phyloP scores from a whole-genome alignment of 2,113 vertebrate genomes.

The Lepidothrix coronata region DNA sequence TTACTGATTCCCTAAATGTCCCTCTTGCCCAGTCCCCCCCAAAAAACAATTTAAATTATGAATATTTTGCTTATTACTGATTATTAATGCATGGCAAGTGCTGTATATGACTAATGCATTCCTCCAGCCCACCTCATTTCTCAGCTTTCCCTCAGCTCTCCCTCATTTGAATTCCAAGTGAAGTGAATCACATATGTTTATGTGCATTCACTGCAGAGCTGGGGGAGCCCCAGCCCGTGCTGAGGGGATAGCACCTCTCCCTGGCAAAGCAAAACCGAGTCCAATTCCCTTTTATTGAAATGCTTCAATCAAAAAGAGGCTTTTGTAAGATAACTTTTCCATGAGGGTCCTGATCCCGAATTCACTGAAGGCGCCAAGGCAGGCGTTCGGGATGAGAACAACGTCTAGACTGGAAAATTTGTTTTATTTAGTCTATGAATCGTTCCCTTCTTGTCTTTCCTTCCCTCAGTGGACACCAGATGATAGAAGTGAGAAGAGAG shows the following conservation, averaged over 20 bases:
- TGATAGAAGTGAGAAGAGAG: background rate
- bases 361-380: background rate
- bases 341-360: background rate
- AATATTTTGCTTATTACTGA: constrained; percentile 47
- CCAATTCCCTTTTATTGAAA: background rate
- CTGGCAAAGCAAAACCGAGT: background rate
- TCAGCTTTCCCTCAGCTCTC: constrained; percentile 24
- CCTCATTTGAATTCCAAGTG: constrained; percentile 8
- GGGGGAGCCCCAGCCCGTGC: background rate
- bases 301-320: background rate
- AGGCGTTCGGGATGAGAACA: background rate
- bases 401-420: background rate
- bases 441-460: background rate
- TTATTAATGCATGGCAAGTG: constrained; percentile 50
- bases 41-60: constrained; percentile 19
- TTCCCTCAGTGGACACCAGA: background rate
- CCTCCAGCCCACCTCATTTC: constrained; percentile 10
- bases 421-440: background rate
- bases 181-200: background rate
- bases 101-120: constrained; percentile 36
- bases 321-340: background rate
- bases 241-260: constrained; percentile 15
- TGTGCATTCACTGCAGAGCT: background rate
- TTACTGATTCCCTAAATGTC: background rate
- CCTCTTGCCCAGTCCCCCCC: background rate